These are phyloP conservation scores for Cyprinella venusta DNA, from an alignment of 2,797 vertebrate species.

Conservation along the genomic window DNA sequence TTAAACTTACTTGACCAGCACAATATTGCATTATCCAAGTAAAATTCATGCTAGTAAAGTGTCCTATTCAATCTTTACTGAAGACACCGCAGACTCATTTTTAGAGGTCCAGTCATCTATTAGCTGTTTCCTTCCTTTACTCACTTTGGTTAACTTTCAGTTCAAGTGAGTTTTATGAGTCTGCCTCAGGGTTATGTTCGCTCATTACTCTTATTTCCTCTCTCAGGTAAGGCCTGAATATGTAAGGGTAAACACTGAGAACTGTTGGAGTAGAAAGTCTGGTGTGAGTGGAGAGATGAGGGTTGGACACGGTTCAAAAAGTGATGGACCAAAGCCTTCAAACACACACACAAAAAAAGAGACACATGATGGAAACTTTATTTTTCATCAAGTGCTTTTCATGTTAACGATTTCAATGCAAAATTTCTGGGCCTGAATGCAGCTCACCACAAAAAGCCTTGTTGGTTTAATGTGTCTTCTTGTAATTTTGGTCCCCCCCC, in stretches of 20 bases:
- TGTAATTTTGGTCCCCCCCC: constrained; percentile 56
- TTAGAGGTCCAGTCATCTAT: not conserved
- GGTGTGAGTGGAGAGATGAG: constrained; percentile 25
- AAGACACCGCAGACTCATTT: constrained; percentile 2
- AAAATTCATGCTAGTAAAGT: not conserved
- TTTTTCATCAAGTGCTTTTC: constrained; percentile 56
- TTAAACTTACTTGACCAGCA: not conserved
- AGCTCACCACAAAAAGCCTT: constrained; percentile 47
- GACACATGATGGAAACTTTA: constrained; percentile 32
- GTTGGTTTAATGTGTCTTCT: constrained; percentile 54
- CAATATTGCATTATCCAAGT: not conserved
- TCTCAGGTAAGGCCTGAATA: constrained; percentile 16
- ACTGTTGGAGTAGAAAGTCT: constrained; percentile 36
- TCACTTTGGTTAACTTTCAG: constrained; percentile 4
- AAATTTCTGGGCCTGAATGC: constrained; percentile 37
- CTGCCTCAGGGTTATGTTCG: constrained; percentile 8
- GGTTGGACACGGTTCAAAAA: constrained; percentile 32
- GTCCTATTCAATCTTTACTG: not conserved
- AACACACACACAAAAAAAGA: not conserved
- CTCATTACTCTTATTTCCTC: constrained; percentile 27
- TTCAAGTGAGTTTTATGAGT: constrained; percentile 20
- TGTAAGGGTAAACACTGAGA: constrained; percentile 1
- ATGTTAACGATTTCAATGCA: constrained; percentile 55
- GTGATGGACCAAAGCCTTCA: constrained; percentile 22
- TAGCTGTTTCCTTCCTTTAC: constrained; percentile 25